Conservation (phyloP, 2,888 invertebrate species). For the Thelaira solivaga region DNA sequence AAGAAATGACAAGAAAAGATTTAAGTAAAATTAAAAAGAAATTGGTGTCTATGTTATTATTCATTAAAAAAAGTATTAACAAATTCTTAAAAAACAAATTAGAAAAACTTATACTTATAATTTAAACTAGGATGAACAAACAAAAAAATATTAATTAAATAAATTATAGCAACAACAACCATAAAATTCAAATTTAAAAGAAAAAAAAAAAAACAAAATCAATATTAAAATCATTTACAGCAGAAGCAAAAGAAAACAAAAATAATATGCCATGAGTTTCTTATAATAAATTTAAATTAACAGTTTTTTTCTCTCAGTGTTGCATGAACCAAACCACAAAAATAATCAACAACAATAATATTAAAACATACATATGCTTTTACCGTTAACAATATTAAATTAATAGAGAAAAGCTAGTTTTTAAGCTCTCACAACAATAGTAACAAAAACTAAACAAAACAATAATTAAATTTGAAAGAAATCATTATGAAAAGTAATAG, state of each 20-base stretch:
- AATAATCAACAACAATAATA: slow-evolving; percentile 34
- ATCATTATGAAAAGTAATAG: neutral
- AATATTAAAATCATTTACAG: slow-evolving; percentile 6
- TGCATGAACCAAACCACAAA: slow-evolving; percentile 50
- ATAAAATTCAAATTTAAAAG: neutral
- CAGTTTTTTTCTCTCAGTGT: slow-evolving; percentile 57
- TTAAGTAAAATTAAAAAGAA: slow-evolving; percentile 57
- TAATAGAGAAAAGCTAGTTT: slow-evolving; percentile 20
- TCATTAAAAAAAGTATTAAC: slow-evolving; percentile 29
- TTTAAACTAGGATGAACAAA: slow-evolving; percentile 23
- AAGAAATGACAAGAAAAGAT: slow-evolving; percentile 40
- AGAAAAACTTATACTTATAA: slow-evolving; percentile 29
- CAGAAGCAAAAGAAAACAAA: slow-evolving; percentile 9
- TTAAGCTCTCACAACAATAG: slow-evolving; percentile 28
- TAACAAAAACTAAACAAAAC: slow-evolving; percentile 15
- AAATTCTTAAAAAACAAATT: too few species aligned
- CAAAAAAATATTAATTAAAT: neutral
- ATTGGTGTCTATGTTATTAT: slow-evolving; percentile 55
- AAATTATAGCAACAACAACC: slow-evolving; percentile 1
- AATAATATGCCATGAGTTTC: slow-evolving; percentile 7
- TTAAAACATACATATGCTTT: slow-evolving; percentile 40
- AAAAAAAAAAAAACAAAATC: neutral
- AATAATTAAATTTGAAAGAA: neutral
- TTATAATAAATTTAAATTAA: slow-evolving; percentile 31
- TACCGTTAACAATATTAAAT: slow-evolving; percentile 29